Evolutionary conservation across 2,113 vertebrate genomes (phyloP), one percentile per base, ranked within the genome.

Genomic region (Castor canadensis): DNA sequence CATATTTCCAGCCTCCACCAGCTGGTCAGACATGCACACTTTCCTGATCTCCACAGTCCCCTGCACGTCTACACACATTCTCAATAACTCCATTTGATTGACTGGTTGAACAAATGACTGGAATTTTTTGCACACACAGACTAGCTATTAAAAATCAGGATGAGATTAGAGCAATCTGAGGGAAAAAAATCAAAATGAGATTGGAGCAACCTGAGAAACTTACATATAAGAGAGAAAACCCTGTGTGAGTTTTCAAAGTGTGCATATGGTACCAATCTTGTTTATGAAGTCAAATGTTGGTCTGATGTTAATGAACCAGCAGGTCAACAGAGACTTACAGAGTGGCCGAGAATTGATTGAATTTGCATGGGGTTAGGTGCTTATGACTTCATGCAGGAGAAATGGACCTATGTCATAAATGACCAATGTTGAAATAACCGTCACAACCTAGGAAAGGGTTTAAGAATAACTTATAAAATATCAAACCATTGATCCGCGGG

Each of bases 1-100:
- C 96, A 96, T 52, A 54, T 85, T 85, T 96, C 76, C 82, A 96
- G 77, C 79, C 72, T 94, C 8, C 1, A 62, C 67, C n/a, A 77
- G 72, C 52, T 82, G 67, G 76, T 79, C 87, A 87, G 76, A 67
- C 30, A 45, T 40, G 82, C 38, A 52, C 73, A 79, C n/a, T 15
- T 64, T 89, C 56, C 54, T 11, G 13, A 43, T 87, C 9, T 5
- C 91, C 62, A 87, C 47, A n/a, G 35, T 15, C 26, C 47, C 40
- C 9, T 24, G 19, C 9, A 15, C 5, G 0, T 67, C 40, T 83
- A 40, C 24, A 17, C 9, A 38, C 26, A 38, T 73, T 60, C n/a
- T 93, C 66, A 35, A 45, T n/a, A 84, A 77, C 58, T 89, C 43
- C 22, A 52, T 69, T 58, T 92, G 80, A 77, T 13, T 84, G 64